Evolutionary conservation across 1,140 invertebrate genomes (phyloP).

Genomic region (Ectropis grisescens): DNA sequence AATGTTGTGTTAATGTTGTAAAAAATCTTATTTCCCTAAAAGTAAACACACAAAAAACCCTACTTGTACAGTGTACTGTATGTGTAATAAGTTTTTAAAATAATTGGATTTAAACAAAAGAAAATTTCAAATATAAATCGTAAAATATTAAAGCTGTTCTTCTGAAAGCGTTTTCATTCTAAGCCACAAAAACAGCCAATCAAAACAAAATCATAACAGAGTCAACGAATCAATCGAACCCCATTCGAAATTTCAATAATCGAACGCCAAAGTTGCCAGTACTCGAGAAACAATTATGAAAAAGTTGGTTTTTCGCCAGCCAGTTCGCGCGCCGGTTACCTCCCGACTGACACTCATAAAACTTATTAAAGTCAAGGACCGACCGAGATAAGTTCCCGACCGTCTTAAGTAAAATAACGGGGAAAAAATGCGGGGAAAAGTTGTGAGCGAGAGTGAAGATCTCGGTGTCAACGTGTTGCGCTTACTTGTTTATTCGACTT

Average conservation of each 20-base stretch:
- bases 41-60: no score
- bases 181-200: no score
- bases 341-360: constrained; percentile 65
- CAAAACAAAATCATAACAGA: constrained; percentile 22
- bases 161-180: no score
- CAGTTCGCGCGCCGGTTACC: constrained; percentile 60
- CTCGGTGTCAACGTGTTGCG: constrained; percentile 50
- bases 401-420: constrained; percentile 68
- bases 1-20: no score
- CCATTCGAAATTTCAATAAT: constrained; percentile 54
- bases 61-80: no score
- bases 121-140: no score
- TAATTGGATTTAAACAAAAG: no score
- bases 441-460: constrained; percentile 55
- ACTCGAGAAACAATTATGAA: constrained; percentile 67
- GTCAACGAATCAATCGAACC: constrained; percentile 20
- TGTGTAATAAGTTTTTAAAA: no score
- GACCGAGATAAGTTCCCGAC: constrained; percentile 63
- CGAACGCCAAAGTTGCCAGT: constrained; percentile 45
- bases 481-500: constrained; percentile 16
- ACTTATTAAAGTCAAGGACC: constrained; percentile 70
- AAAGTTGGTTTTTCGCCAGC: constrained; percentile 56
- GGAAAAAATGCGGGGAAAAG: constrained; percentile 56
- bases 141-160: no score
- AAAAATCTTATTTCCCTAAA: no score